Conservation (phyloP, 2,113 vertebrate species). For the Cettia cetti region DNA sequence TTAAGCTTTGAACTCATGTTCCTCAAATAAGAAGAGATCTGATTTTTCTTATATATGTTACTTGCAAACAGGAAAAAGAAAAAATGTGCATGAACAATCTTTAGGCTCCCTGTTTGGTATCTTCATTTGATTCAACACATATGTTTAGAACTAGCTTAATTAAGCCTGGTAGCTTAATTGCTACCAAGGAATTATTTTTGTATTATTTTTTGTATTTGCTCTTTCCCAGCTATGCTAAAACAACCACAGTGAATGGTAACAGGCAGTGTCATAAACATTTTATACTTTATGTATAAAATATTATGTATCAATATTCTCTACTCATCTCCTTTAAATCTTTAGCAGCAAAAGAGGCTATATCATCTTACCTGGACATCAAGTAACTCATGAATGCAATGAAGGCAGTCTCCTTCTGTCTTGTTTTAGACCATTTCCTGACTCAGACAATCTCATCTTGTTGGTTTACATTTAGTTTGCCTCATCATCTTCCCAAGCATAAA, state of each 20-base stretch:
- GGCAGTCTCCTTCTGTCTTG: not conserved
- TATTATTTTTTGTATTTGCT: not conserved
- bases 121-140: not conserved
- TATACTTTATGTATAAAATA: not conserved
- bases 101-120: not conserved
- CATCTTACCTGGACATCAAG: not conserved
- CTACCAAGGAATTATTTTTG: not conserved
- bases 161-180: not conserved
- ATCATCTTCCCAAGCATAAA: conserved; percentile 2
- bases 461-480: conserved; percentile 12
- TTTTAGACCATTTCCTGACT: not conserved
- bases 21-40: not conserved
- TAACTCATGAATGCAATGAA: not conserved
- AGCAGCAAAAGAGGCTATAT: not conserved
- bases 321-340: not conserved
- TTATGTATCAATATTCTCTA: not conserved
- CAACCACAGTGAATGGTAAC: not conserved
- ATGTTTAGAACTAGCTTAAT: not conserved
- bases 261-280: not conserved
- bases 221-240: not conserved
- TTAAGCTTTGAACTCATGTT: not conserved
- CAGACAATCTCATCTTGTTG: not conserved
- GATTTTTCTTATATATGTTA: not conserved
- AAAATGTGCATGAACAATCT: not conserved
- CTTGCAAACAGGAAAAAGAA: not conserved